Base-by-base conservation (phyloP, 1,140 invertebrate genomes). In the Mylabris phalerata region DNA sequence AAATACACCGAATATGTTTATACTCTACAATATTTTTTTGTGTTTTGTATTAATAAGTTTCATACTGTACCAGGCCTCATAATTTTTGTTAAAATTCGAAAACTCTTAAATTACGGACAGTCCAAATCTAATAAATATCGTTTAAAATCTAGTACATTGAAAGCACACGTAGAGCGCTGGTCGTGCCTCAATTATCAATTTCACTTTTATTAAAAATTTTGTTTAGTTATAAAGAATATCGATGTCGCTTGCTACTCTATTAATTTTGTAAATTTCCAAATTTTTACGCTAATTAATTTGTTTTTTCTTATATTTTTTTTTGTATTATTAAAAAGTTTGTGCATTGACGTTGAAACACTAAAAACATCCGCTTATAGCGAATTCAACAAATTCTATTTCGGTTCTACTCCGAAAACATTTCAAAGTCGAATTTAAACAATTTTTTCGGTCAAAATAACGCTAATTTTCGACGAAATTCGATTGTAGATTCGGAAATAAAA, bases 61-160 rank as follows among this genome's bases (percentile, higher is more conserved):
- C 67, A 70, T 71, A 70, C 67, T 72, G 68, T 70, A 67, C 65
- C 69, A 72, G 68, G 71, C 69, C 66, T 72, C 66, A 68, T 73
- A 71, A 73, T 73, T 73, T 32, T 32, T 32, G 4, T 73, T 70
- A 67, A 72, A 73, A 73, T 71, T 73, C 67, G 66, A 71, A 73
- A 73, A 73, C 69, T 71, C 66, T 71, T 71, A 72, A 61, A 61
- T 71, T 71, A 71, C 65, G 72, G 72, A 73, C 72, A 73, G 72
- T 73, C 67, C 71, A 72, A 70, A 63, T 68, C 65, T 67, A 62
- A 60, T 48, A 66, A 65, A 67, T 66, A 68, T 64, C 55, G 65
- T 68, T 65, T 61, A 68, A 58, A 63, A 63, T 67, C 71, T 74
- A 74, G 63, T 63, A 74, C 72, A 74, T 64, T 71, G 72, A 74